Evolutionary conservation across 2,113 vertebrate genomes (phyloP), one percentile per base, ranked within the genome.

Genomic region (Mesoclemmys tuberculata): DNA sequence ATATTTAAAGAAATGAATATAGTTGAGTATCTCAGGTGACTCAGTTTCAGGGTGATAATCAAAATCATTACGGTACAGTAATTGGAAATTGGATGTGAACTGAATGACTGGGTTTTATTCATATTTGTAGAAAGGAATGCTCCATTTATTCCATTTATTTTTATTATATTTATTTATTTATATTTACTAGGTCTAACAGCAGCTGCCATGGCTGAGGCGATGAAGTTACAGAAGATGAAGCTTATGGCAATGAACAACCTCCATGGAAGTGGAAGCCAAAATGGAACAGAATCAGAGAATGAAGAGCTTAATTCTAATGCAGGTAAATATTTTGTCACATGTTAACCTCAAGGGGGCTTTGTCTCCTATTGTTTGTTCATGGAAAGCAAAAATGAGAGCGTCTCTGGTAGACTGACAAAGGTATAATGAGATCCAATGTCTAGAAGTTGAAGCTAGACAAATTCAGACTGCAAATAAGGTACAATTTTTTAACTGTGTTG

Each of bases 161-260:
- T 31, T 80, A 58, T 38, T 55, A 14, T 2, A 0, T 79, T 94
- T 96, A 10, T 87, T 93, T 80, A 8, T 93, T 97, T 84, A 5
- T 58, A 1, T 97, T 94, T 96, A 85, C 38, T 97, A 99, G 99
- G 99, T 89, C 96, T 99, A 93, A 99, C 99, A n/a, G 99, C 99
- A 1, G 98, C 98, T 58, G 99, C 99, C 35, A 99, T 99, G 98
- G 99, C 99, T 5, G 99, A 99, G 86, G 99, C 99, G 3, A 99
- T 99, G 99, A 99, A 99, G 93, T 96, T 99, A 7, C 99, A 99
- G 98, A 99, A 99, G 82, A 98, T 99, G 98, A 99, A 99, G 84
- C 98, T 99, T 75, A 98, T 99, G 98, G 98, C 98, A 88, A 99
- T 99, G 98, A 99, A 99, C 89, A 98, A 97, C 86, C 98, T 99